phyloP scores from a whole-genome alignment of 2,113 vertebrate genomes.

The Lophotis ruficrista region DNA sequence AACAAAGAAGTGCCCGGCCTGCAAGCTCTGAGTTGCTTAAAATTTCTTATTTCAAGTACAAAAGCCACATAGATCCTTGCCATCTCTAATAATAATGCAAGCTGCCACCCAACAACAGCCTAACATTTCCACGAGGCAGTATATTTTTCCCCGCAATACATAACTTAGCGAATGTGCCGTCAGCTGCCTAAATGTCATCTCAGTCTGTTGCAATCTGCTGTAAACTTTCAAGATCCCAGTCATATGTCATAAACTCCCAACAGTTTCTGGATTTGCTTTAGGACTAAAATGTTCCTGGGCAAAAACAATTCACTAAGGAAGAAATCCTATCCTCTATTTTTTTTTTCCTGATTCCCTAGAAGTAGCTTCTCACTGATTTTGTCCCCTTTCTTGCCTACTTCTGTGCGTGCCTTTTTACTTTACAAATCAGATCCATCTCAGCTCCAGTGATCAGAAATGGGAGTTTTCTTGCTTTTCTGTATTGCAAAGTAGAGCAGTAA shows the following conservation, averaged over 20 bases:
- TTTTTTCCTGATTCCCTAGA: background rate
- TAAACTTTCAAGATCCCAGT: slow-evolving; percentile 3
- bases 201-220: slow-evolving; percentile 38
- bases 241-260: slow-evolving; percentile 39
- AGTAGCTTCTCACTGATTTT: background rate
- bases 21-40: background rate
- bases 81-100: slow-evolving; percentile 1
- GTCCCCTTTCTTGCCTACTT: background rate
- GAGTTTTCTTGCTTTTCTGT: background rate
- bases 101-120: slow-evolving; percentile 31
- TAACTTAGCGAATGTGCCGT: slow-evolving; percentile 35
- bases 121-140: slow-evolving; percentile 29
- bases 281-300: slow-evolving; percentile 32
- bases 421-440: background rate
- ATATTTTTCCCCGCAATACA: slow-evolving; percentile 13
- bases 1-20: background rate
- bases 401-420: background rate
- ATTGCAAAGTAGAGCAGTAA: background rate
- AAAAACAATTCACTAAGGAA: background rate
- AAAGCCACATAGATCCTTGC: background rate
- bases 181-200: slow-evolving; percentile 64
- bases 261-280: slow-evolving; percentile 50
- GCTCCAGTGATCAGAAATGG: background rate
- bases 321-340: background rate
- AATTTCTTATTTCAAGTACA: slow-evolving; percentile 7